Evolutionary conservation across 2,888 invertebrate species (phyloP).

Genomic region (Pseudococcus longispinus): DNA sequence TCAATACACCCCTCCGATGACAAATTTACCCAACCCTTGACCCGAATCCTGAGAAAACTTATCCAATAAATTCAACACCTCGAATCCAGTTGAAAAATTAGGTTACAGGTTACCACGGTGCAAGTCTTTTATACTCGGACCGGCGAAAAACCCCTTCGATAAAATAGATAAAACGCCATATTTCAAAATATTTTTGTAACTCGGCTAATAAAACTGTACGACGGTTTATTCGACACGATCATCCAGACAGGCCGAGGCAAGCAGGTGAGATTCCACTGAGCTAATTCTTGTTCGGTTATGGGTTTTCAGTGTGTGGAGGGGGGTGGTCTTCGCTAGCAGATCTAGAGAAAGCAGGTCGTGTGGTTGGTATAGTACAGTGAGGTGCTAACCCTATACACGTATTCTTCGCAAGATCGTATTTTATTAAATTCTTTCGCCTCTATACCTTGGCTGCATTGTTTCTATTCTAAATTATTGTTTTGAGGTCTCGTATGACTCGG

Average conservation of each 20-base stretch:
- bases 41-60: not conserved
- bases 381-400: not conserved
- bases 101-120: not conserved
- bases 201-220: not conserved
- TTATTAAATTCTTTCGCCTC: not conserved
- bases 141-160: not conserved
- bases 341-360: not conserved
- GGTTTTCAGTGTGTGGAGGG: not conserved
- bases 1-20: not conserved
- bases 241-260: not conserved
- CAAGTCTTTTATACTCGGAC: not conserved
- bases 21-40: not conserved
- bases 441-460: not conserved
- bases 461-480: constrained; percentile 35
- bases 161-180: not conserved
- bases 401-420: not conserved
- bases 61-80: not conserved
- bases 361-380: not conserved
- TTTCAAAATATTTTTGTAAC: not conserved
- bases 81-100: not conserved
- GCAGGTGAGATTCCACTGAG: not conserved
- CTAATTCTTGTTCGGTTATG: not conserved
- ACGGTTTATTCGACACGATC: not conserved
- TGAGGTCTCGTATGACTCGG: not conserved
- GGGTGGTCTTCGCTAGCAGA: not conserved